These are phyloP conservation scores for Poecilia latipinna DNA, from an alignment of 2,113 vertebrate genomes.

Conservation along the genomic window DNA sequence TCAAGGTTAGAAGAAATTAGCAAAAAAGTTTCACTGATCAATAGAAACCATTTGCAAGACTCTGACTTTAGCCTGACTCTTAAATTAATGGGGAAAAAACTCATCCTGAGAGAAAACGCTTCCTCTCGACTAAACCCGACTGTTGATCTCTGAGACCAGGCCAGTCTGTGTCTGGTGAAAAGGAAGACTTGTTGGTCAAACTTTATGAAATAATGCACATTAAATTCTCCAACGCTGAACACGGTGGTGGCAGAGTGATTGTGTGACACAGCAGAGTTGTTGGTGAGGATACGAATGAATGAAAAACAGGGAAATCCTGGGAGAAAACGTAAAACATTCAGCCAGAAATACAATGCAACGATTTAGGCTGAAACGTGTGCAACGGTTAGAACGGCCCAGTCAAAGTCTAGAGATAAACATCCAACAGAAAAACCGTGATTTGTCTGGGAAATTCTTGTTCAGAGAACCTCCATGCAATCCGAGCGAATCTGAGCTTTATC, in stretches of 20 bases:
- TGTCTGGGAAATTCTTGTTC: not conserved
- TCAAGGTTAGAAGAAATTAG: slow-evolving; percentile 31
- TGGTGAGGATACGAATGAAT: not conserved
- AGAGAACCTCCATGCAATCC: not conserved
- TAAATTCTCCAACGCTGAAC: not conserved
- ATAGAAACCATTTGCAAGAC: not conserved
- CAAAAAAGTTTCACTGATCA: slow-evolving; percentile 16
- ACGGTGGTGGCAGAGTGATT: not conserved
- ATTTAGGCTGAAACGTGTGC: not conserved
- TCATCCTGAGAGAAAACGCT: not conserved
- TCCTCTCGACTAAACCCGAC: not conserved
- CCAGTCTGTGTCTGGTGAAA: not conserved
- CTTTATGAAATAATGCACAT: not conserved
- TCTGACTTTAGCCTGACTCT: not conserved
- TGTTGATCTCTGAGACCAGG: not conserved
- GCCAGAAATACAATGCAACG: not conserved
- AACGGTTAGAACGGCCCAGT: not conserved
- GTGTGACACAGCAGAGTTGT: not conserved
- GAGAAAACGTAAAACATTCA: not conserved
- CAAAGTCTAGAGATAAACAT: not conserved
- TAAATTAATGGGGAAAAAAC: not conserved
- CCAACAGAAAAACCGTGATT: not conserved
- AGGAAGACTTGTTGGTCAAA: not conserved
- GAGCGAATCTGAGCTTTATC: not conserved
- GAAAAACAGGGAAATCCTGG: not conserved